Conservation (phyloP, 2,888 invertebrate genomes). For the Oxyteleia sp. region DNA sequence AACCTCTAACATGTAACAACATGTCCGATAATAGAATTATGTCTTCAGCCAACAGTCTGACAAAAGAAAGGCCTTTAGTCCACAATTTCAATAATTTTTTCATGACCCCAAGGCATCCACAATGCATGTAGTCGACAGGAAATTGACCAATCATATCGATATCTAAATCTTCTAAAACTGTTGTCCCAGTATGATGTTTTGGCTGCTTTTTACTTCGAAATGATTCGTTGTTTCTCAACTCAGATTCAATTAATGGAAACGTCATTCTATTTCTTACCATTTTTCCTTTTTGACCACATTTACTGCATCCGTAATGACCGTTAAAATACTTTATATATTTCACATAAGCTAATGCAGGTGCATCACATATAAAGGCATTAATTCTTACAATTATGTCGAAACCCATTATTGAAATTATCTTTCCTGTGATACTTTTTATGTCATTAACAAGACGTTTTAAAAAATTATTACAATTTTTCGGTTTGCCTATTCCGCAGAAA, state of each 20-base stretch:
- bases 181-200: conserved; percentile 5
- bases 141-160: conserved; percentile 5
- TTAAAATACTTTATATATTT: conserved; percentile 4
- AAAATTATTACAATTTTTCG: background rate
- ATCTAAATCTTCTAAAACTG: background rate
- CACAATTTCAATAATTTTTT: no score
- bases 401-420: background rate
- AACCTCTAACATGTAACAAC: background rate
- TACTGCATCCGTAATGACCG: conserved; percentile 5
- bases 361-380: conserved; percentile 10
- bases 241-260: conserved; percentile 1
- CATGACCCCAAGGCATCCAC: no score
- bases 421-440: background rate
- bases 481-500: background rate
- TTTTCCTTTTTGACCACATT: conserved; percentile 2
- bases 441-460: background rate
- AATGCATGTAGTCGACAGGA: conserved; percentile 31
- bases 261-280: conserved; percentile 4
- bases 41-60: no score
- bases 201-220: conserved; percentile 3
- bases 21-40: background rate
- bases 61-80: no score
- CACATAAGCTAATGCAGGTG: conserved; percentile 5
- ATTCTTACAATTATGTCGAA: background rate
- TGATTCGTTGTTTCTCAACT: conserved; percentile 4